A percentile compares a stretch with the other conserved stretches of the same genome.
Conservation (phyloP, 2,797 vertebrate genomes). For the Galago senegalensis region DNA sequence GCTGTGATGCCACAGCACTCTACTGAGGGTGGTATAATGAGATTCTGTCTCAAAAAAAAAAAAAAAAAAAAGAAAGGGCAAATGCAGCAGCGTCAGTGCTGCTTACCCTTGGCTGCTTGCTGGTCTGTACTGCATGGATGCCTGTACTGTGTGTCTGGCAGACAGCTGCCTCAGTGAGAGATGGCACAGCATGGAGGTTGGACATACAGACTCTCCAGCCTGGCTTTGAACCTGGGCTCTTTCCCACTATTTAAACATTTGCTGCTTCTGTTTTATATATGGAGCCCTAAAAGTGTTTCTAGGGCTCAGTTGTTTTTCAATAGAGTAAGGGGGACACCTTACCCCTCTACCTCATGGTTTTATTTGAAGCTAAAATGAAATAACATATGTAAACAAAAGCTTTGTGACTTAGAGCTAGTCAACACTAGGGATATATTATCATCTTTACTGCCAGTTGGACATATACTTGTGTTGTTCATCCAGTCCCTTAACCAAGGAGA, state of each 20-base stretch:
- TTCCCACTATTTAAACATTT: neutral
- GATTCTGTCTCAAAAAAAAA: too few relatives aligned
- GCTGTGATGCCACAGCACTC: too few relatives aligned
- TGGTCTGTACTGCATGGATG: neutral
- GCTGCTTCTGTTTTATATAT: conserved; percentile 4
- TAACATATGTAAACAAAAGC: neutral
- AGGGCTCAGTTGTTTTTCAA: neutral
- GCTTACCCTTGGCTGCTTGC: neutral
- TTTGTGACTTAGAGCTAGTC: neutral
- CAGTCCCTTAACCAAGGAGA: neutral
- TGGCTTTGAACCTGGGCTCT: conserved; percentile 24
- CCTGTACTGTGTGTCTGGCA: neutral
- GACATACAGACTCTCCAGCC: neutral
- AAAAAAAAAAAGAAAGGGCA: neutral
- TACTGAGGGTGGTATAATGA: too few relatives aligned
- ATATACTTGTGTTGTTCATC: neutral
- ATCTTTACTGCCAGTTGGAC: conserved; percentile 1
- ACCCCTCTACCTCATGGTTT: neutral
- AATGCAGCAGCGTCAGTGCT: neutral
- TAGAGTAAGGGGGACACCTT: neutral
- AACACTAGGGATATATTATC: neutral
- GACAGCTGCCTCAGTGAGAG: neutral
- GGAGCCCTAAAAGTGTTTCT: conserved; percentile 18
- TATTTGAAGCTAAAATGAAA: conserved; percentile 66
- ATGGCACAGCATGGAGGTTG: neutral